Evolutionary conservation across 2,113 vertebrate species (phyloP).

Genomic region (Vicugna pacos): DNA sequence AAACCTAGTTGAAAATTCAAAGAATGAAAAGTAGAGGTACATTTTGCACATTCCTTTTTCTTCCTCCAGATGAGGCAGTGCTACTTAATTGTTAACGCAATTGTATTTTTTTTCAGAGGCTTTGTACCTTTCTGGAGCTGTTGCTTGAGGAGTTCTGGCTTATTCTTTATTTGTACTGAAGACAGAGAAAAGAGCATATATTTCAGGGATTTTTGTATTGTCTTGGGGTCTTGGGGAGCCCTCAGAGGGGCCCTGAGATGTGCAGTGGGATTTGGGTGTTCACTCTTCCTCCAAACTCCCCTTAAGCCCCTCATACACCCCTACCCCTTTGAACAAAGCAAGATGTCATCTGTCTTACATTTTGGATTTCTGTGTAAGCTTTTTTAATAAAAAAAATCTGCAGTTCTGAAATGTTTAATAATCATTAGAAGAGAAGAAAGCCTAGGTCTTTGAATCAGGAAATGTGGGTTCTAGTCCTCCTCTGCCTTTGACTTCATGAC

Average conservation of each 20-base stretch:
- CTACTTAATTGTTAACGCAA: neutral
- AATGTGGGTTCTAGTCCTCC: neutral
- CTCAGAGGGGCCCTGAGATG: neutral
- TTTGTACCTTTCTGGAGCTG: neutral
- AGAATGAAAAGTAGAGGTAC: neutral
- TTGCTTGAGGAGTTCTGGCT: neutral
- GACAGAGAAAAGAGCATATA: neutral
- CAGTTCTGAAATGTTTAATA: neutral
- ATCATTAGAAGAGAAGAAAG: neutral
- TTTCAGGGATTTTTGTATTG: neutral
- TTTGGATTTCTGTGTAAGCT: neutral
- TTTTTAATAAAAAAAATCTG: neutral
- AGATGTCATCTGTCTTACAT: neutral
- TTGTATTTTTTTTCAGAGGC: conserved; percentile 14
- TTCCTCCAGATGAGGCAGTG: neutral
- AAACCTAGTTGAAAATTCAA: neutral
- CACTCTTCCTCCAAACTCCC: neutral
- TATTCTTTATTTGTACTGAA: conserved; percentile 23
- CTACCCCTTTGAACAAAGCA: neutral
- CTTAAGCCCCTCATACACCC: neutral
- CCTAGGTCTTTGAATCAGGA: neutral
- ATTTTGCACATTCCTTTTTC: neutral
- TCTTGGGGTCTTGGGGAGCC: neutral
- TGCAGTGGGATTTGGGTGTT: neutral
- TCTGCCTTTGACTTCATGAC: neutral